Evolutionary conservation across 2,797 vertebrate species (phyloP).

Genomic region (Helicolenus hilgendorfi): DNA sequence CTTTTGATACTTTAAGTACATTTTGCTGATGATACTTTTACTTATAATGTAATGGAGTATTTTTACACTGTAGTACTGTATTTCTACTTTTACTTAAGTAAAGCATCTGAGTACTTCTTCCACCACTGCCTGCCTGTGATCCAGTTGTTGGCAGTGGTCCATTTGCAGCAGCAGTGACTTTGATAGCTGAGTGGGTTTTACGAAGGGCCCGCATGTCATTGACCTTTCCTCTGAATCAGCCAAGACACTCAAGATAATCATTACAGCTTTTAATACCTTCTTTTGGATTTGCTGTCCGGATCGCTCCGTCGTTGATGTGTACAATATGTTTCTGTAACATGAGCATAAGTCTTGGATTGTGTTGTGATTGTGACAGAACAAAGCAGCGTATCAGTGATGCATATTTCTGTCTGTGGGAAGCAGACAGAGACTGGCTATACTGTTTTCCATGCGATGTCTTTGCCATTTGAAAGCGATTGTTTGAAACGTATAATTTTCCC

Average conservation of each 20-base stretch:
- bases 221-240: constrained; percentile 52
- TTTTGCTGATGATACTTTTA: too few species aligned
- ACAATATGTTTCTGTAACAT: constrained; percentile 1
- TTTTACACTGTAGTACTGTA: too few species aligned
- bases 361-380: constrained; percentile 25
- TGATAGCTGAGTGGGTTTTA: constrained; percentile 31
- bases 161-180: constrained; percentile 27
- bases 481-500: constrained; percentile 68
- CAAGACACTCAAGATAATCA: constrained; percentile 28
- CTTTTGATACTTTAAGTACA: too few species aligned
- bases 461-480: constrained; percentile 68
- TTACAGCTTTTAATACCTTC: constrained; percentile 10
- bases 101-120: too few species aligned
- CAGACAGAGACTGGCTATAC: constrained; percentile 30
- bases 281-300: constrained; percentile 1
- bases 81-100: too few species aligned
- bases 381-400: constrained; percentile 40
- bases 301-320: background rate
- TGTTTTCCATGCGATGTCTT: constrained; percentile 41
- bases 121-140: background rate
- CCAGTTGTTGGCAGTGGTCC: background rate
- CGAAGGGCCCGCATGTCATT: constrained; percentile 13
- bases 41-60: too few species aligned
- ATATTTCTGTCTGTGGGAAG: constrained; percentile 62
- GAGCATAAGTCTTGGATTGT: constrained; percentile 4